phyloP scores from a whole-genome alignment of 2,797 vertebrate species.

The Anas acuta region DNA sequence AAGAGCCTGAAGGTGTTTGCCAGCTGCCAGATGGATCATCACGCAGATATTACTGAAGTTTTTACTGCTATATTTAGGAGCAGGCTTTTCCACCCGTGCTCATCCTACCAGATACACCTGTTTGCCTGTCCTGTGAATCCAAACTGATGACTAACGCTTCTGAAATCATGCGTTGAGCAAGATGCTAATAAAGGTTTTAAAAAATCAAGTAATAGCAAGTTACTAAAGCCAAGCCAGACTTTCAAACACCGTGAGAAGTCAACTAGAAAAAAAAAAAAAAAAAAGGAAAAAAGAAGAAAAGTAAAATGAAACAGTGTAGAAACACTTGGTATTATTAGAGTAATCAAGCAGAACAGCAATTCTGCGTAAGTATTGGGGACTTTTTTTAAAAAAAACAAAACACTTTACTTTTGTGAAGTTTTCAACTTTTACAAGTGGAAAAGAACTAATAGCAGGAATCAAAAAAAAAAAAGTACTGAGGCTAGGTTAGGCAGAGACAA shows the following conservation, averaged over 20 bases:
- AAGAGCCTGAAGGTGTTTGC: not conserved
- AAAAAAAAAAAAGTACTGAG: not conserved
- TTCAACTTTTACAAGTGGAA: not conserved
- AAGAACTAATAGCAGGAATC: not conserved
- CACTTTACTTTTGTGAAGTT: too few relatives aligned
- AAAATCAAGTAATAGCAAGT: conserved; percentile 68
- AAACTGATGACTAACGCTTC: conserved; percentile 52
- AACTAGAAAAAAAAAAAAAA: not conserved
- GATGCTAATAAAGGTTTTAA: conserved; percentile 48
- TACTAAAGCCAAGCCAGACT: conserved; percentile 4
- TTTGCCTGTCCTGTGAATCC: conserved; percentile 53
- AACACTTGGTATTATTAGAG: not conserved
- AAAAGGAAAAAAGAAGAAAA: too few relatives aligned
- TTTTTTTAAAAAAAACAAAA: too few relatives aligned
- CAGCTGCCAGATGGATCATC: not conserved
- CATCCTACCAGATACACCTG: conserved; percentile 67
- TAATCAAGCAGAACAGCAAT: not conserved
- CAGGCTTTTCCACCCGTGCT: conserved; percentile 59
- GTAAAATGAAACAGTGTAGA: too few relatives aligned
- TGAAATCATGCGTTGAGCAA: conserved; percentile 64
- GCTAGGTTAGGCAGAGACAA: not conserved
- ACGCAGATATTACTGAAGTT: not conserved
- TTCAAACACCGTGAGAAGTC: not conserved
- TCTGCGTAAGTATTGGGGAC: not conserved
- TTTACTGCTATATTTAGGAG: conserved; percentile 19